Base-by-base conservation (phyloP, 2,797 vertebrate species). In the Champsocephalus esox region DNA sequence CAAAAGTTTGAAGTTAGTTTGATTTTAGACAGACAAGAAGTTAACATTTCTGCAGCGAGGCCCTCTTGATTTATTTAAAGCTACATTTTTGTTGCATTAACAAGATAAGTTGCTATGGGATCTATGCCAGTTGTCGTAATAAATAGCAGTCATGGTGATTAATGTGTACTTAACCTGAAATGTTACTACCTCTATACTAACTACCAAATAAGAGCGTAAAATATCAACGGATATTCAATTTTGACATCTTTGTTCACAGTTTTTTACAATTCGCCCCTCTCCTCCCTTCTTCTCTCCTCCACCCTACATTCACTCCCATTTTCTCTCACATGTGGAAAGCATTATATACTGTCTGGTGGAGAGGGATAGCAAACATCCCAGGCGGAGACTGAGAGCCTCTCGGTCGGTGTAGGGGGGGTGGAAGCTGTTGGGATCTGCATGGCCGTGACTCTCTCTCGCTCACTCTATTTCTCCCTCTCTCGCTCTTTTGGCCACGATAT, bases 291-390 rank as follows among this genome's bases (percentile, higher is more conserved):
- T 82, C 28, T 28, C 28, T 28, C 28, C 28, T 28, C 78, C 85
- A 60, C 84, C 83, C 84, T 59, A 55, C 21, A 19, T 72, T 72
- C 75, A 64, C 66, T 82, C 56, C 65, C n/a, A 70, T 75, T 66
- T 57, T 41, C 77, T 69, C 66, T 87, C 93, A 94, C 95, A 95
- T 94, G 93, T 95, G 95, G 94, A 95, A 96, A 90, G 85, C 90
- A 95, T 96, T 96, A 96, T 93, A 90, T 94, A 90, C 94, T 93
- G 93, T 95, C 94, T 95, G 91, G 86, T 90, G 93, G 92, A 91
- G 91, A 94, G 90, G 87, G 89, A 92, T 92, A 78, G 86, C 89
- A 94, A 95, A 93, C 84, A 92, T 87, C 88, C 80, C 83, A 21
- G 67, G 73, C 87, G 46, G 85, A 73, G 82, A 81, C 85, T 51